phyloP scores from a whole-genome alignment of 2,113 vertebrate species.

The Pterocles orientalis region DNA sequence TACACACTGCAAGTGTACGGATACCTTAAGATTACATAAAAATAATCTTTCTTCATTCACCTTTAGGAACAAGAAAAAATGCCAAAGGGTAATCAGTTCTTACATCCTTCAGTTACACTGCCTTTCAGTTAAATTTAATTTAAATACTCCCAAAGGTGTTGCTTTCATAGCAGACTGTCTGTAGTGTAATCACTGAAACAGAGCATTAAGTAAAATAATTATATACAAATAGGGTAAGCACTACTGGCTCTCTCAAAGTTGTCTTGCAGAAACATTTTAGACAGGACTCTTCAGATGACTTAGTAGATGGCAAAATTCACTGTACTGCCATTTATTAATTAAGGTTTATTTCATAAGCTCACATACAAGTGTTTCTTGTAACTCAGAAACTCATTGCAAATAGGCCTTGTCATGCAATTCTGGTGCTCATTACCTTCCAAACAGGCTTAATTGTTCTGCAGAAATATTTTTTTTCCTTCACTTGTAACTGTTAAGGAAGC shows the following conservation, averaged over 20 bases:
- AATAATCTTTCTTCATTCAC: neutral
- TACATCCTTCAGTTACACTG: neutral
- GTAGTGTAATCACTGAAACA: neutral
- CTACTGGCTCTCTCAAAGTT: neutral
- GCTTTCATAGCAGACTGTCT: neutral
- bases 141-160: neutral
- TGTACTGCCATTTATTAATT: neutral
- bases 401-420: neutral
- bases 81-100: neutral
- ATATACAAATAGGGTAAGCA: neutral
- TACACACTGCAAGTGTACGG: neutral
- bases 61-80: neutral
- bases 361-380: neutral
- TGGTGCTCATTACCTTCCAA: conserved; percentile 3
- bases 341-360: conserved; percentile 42
- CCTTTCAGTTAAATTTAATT: neutral
- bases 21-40: neutral
- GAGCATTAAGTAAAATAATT: neutral
- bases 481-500: conserved; percentile 17
- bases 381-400: conserved; percentile 21
- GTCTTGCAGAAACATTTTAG: neutral
- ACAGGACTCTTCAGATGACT: neutral
- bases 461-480: conserved; percentile 17
- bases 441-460: neutral
- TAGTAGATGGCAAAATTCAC: conserved; percentile 42